phyloP scores from a whole-genome alignment of 2,888 invertebrate genomes.

The Caenorhabditis panamensis region DNA sequence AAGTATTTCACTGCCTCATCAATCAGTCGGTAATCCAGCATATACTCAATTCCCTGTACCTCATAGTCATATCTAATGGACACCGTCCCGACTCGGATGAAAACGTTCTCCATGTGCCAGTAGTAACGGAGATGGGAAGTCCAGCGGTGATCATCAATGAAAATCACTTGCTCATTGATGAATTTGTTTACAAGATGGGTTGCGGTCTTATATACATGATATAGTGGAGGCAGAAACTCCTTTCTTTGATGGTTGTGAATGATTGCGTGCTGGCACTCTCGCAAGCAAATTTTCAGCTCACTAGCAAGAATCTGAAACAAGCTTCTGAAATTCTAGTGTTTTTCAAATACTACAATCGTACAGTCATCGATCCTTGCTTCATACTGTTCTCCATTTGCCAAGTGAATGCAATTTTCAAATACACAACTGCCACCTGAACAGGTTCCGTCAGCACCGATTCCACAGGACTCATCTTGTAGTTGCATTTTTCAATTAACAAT shows the following conservation, averaged over 20 bases:
- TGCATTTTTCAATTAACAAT: conserved; percentile 63
- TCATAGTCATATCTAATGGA: conserved; percentile 67
- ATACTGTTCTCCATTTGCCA: conserved; percentile 73
- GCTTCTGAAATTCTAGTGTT: not conserved
- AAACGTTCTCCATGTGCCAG: conserved; percentile 72
- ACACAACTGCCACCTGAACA: conserved; percentile 69
- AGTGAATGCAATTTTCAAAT: conserved; percentile 67
- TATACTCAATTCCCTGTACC: conserved; percentile 19
- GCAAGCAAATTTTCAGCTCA: conserved; percentile 49
- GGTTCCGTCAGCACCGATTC: conserved; percentile 58
- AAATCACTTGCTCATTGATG: conserved; percentile 49
- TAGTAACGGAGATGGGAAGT: conserved; percentile 62
- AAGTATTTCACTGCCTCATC: conserved; percentile 50
- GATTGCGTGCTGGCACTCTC: conserved; percentile 47
- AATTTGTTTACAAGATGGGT: conserved; percentile 41
- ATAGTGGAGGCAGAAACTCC: conserved; percentile 38
- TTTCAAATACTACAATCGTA: not conserved
- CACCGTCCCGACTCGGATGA: conserved; percentile 60
- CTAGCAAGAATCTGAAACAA: conserved; percentile 36
- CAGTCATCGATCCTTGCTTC: conserved; percentile 61
- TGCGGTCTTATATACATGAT: conserved; percentile 48
- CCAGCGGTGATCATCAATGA: conserved; percentile 58
- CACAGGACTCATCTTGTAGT: conserved; percentile 61
- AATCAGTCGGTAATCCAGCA: conserved; percentile 35
- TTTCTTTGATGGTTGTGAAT: conserved; percentile 32